Percentiles rank a stretch among this genome's conserved stretches.
These are phyloP conservation scores for Spizella passerina DNA, from an alignment of 2,797 vertebrate genomes.

Conservation along the genomic window DNA sequence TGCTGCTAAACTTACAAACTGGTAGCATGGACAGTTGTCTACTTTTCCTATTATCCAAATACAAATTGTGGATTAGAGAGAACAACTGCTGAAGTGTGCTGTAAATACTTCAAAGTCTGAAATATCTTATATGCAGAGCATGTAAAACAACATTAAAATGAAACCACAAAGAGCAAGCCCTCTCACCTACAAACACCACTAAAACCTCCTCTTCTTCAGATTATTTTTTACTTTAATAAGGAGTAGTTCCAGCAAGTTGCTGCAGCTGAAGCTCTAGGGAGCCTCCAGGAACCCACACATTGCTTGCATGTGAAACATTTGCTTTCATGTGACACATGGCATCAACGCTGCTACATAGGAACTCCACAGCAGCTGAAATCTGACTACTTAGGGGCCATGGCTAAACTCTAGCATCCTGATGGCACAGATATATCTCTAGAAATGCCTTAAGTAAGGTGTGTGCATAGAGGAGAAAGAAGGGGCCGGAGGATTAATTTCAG, in stretches of 20 bases:
- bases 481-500: not conserved
- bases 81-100: not conserved
- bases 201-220: not conserved
- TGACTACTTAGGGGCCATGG: not conserved
- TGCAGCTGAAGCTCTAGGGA: not conserved
- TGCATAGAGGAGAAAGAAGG: not conserved
- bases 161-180: not conserved
- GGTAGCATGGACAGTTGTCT: too few relatives aligned
- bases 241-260: not conserved
- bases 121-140: not conserved
- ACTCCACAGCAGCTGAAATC: not conserved
- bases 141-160: not conserved
- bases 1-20: not conserved
- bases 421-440: not conserved
- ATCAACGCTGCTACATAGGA: not conserved
- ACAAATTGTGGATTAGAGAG: not conserved
- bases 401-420: not conserved
- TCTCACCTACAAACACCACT: not conserved
- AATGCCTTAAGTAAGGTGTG: not conserved
- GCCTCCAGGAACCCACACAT: not conserved
- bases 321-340: not conserved
- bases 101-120: not conserved
- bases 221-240: not conserved
- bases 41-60: not conserved
- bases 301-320: not conserved